phyloP scores from a whole-genome alignment of 2,113 vertebrate species.

The Narcine bancroftii region DNA sequence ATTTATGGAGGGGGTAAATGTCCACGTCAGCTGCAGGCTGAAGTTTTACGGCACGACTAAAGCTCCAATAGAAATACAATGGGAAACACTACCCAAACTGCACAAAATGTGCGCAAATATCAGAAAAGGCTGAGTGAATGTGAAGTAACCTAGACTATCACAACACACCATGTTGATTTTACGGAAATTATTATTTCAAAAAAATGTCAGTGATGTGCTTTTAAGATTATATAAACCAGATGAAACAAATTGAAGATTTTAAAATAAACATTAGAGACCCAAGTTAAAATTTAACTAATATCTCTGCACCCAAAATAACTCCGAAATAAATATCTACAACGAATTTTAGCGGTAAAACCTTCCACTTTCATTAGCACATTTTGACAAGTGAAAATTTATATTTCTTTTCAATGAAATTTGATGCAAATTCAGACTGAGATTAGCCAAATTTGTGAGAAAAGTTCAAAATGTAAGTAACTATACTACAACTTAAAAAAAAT shows the following conservation, averaged over 20 bases:
- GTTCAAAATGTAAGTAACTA: no score
- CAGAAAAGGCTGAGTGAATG: neutral
- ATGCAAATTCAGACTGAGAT: neutral
- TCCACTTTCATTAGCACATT: neutral
- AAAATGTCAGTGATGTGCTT: neutral
- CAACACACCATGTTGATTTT: neutral
- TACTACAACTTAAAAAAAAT: neutral
- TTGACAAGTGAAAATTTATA: neutral
- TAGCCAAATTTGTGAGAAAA: neutral
- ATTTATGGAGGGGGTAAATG: no score
- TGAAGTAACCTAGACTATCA: neutral
- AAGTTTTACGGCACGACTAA: neutral
- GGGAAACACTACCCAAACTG: neutral
- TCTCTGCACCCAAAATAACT: conserved; percentile 3
- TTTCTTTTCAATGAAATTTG: neutral
- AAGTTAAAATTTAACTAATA: neutral
- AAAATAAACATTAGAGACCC: neutral
- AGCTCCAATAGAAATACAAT: neutral
- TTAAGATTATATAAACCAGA: neutral
- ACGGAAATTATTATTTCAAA: neutral
- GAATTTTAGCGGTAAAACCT: neutral
- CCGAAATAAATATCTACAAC: neutral
- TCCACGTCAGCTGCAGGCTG: no score
- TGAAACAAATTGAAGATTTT: neutral
- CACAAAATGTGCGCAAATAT: neutral